phyloP scores from a whole-genome alignment of 2,113 vertebrate genomes.

The Camelus dromedarius region DNA sequence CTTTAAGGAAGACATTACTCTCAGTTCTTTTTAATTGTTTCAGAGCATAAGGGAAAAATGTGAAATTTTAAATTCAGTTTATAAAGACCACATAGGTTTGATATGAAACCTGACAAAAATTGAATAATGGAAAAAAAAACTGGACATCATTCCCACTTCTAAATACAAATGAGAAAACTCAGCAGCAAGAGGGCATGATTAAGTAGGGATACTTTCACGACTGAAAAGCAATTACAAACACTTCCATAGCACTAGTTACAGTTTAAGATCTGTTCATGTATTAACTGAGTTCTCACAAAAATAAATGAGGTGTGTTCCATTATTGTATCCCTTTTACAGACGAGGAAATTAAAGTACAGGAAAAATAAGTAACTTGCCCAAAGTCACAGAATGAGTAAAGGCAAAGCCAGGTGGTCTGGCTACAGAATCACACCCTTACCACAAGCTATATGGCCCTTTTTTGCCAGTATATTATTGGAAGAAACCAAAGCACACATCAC shows the following conservation, averaged over 20 bases:
- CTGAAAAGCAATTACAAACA: slow-evolving; percentile 3
- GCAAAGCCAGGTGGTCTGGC: not conserved
- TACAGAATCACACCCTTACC: not conserved
- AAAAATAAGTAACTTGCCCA: not conserved
- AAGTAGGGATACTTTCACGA: not conserved
- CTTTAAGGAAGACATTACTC: not conserved
- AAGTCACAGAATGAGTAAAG: not conserved
- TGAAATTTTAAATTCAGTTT: not conserved
- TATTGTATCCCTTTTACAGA: not conserved
- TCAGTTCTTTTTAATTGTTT: slow-evolving; percentile 20
- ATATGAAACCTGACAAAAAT: not conserved
- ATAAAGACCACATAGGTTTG: not conserved
- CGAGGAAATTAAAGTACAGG: not conserved
- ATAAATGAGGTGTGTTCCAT: not conserved
- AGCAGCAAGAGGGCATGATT: not conserved
- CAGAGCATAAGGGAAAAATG: not conserved
- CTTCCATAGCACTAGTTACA: not conserved
- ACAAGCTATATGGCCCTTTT: not conserved
- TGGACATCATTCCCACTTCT: not conserved
- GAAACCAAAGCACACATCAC: not conserved
- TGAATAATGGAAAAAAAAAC: not conserved
- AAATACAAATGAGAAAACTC: not conserved
- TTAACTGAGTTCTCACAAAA: not conserved
- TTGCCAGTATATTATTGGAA: not conserved
- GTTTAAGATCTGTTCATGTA: not conserved